Base-by-base conservation (phyloP, 1,140 invertebrate species). In the Drosophila tsacasi region DNA sequence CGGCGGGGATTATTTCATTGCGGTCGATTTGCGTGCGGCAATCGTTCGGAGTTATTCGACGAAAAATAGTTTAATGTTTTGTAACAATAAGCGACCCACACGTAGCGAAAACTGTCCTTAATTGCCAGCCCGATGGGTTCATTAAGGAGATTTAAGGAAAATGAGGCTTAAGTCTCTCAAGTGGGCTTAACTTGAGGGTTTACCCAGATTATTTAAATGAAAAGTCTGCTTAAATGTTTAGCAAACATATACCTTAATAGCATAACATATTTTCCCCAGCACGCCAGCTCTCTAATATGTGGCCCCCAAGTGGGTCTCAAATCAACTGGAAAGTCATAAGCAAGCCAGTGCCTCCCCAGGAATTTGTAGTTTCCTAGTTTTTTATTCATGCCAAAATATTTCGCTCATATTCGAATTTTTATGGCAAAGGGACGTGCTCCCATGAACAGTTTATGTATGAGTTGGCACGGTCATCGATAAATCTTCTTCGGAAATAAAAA, bases 381-480 rank as follows among this genome's bases (percentile, higher is more conserved):
- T 35, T 60, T 72, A 73, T 73, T 74, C 67, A 61, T 74, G 68
- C 27, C 71, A 19, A 30, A 73, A 52, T 52, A 73, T 73, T 74
- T 61, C 69, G 27, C 55, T 73, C 55, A 71, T 71, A 71, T 71
- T 74, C 67, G 57, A 37, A 61, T 73, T 74, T 74, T 74, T 73
- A 74, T 74, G 71, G 71, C 67, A 73, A 61, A 52, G 68, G 71
- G 46, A 73, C 71, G 71, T 74, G 71, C 54, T 44, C 37, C 69
- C 71, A 42, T 44, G 55, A 52, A 73, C 55, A 61, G 68, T 52
- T 61, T 52, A 44, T 52, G 68, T 74, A 61, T 73, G 71, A 74
- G 54, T 60, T 73, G 69, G 67, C 69, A 73, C 67, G 67, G 57
- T 58, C 69, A 73, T 73, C 69, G 69, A 73, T 73, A 73, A 73